Percentiles rank a stretch among this genome's conserved stretches.
These are phyloP conservation scores for Diplodus puntazzo DNA, from an alignment of 2,797 vertebrate genomes.

Conservation along the genomic window DNA sequence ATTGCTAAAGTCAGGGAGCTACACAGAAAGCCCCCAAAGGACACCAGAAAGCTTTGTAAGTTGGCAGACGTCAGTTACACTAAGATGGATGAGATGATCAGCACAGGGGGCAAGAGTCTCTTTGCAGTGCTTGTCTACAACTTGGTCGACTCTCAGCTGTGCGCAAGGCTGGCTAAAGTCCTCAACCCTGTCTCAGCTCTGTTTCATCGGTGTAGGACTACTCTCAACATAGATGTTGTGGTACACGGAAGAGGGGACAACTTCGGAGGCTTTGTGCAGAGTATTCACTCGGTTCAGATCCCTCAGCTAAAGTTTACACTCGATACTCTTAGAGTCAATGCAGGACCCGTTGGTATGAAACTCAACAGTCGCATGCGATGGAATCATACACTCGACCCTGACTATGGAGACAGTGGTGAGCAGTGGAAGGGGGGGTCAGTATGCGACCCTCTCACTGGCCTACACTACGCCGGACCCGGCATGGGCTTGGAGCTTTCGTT, in stretches of 20 bases:
- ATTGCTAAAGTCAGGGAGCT: not conserved
- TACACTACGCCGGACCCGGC: slow-evolving; percentile 31
- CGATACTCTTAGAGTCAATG: not conserved
- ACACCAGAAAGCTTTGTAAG: slow-evolving; percentile 12
- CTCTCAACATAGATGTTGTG: slow-evolving; percentile 42
- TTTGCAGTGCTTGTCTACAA: slow-evolving; percentile 39
- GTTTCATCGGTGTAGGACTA: slow-evolving; percentile 40
- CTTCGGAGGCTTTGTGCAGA: slow-evolving; percentile 41
- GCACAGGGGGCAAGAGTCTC: rapidly evolving
- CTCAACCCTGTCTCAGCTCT: not conserved
- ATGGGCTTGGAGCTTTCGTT: slow-evolving; percentile 37
- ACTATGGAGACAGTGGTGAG: rapidly evolving
- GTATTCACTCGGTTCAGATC: slow-evolving; percentile 36
- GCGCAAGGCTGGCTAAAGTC: slow-evolving; percentile 19
- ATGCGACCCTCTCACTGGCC: slow-evolving; percentile 28
- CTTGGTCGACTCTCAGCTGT: slow-evolving; percentile 53
- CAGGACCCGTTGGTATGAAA: not conserved
- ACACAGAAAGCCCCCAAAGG: not conserved
- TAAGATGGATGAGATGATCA: slow-evolving; percentile 41
- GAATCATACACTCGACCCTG: not conserved
- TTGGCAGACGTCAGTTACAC: slow-evolving; percentile 12
- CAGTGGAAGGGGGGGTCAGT: slow-evolving; percentile 19
- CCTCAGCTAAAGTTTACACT: slow-evolving; percentile 31
- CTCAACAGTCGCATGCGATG: not conserved
- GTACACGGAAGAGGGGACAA: slow-evolving; percentile 31